Evolutionary conservation across 37 sponge, comb jelly and placozoan species (phyloP), one percentile per base, ranked within the genome.

Genomic region (Petrosia ficiformis): DNA sequence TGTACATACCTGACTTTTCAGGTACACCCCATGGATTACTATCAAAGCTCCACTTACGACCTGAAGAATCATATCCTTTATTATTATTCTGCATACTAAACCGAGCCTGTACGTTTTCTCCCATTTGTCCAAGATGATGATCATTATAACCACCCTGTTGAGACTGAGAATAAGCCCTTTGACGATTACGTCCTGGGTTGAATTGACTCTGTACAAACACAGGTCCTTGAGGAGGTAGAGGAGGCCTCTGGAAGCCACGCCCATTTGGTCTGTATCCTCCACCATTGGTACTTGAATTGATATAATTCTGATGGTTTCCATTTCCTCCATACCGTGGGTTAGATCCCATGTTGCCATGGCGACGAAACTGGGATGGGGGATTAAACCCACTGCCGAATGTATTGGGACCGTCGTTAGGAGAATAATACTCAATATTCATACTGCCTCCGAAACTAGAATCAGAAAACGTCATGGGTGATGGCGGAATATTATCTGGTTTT

Each of bases 331-430:
- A n/a, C n/a, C n/a, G n/a, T n/a, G n/a, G n/a, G 54, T 48, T 48
- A 19, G 54, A 48, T n/a, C n/a, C n/a, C n/a, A n/a, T n/a, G n/a
- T n/a, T n/a, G n/a, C n/a, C n/a, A n/a, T n/a, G n/a, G 8, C 54
- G 8, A 14, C 14, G 8, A 48, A 48, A 48, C 54, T 48, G 54
- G 54, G 14, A 14, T 8, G 54, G 14, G 14, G 34, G 29, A 35
- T 24, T 64, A 36, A 52, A 22, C 70, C 0, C 66, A 72, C 73
- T 77, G 76, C 57, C 42, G 44, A 41, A 70, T 71, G 39, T 70
- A 22, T 66, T 77, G 77, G 11, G 78, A 48, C 54, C 54, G 14
- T 8, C 54, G 14, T 8, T 19, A 48, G 54, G 54, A 8, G 14
- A 19, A 48, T 48, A 48, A n/a, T n/a, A n/a, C n/a, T n/a, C n/a